Conservation (phyloP, 2,113 vertebrate species). For the Thunnus thynnus region DNA sequence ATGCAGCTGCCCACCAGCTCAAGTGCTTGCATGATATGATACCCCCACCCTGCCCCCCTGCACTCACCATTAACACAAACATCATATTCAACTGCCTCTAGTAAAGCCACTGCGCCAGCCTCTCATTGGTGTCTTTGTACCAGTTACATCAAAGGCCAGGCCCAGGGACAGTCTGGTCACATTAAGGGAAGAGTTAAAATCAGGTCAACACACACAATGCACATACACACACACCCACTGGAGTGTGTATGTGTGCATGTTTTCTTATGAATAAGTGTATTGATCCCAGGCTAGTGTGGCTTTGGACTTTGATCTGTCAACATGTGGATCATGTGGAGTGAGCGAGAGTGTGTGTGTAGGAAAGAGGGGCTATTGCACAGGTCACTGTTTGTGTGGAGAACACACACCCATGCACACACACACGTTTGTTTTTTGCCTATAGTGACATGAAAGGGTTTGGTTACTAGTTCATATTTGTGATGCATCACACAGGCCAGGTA, state of each 20-base stretch:
- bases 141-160: slow-evolving; percentile 50
- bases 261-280: slow-evolving; percentile 61
- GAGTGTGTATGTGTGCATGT: slow-evolving; percentile 5
- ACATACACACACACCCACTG: not conserved
- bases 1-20: slow-evolving; percentile 54
- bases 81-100: slow-evolving; percentile 57
- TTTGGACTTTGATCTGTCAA: slow-evolving; percentile 78
- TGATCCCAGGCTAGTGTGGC: slow-evolving; percentile 52
- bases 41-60: not conserved
- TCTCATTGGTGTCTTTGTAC: slow-evolving; percentile 56
- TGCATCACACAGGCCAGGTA: not conserved
- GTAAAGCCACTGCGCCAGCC: slow-evolving; percentile 19
- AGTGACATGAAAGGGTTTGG: not conserved
- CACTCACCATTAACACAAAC: slow-evolving; percentile 60
- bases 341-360: not conserved
- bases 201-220: slow-evolving; percentile 34
- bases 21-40: slow-evolving; percentile 50
- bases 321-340: slow-evolving; percentile 28
- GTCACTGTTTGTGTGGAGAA: slow-evolving; percentile 11
- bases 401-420: not conserved
- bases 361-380: not conserved
- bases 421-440: slow-evolving; percentile 20
- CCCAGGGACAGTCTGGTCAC: slow-evolving; percentile 45
- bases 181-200: slow-evolving; percentile 54
- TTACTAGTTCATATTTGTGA: not conserved